Conservation (phyloP, 2,113 vertebrate genomes). For the Chinchilla lanigera region DNA sequence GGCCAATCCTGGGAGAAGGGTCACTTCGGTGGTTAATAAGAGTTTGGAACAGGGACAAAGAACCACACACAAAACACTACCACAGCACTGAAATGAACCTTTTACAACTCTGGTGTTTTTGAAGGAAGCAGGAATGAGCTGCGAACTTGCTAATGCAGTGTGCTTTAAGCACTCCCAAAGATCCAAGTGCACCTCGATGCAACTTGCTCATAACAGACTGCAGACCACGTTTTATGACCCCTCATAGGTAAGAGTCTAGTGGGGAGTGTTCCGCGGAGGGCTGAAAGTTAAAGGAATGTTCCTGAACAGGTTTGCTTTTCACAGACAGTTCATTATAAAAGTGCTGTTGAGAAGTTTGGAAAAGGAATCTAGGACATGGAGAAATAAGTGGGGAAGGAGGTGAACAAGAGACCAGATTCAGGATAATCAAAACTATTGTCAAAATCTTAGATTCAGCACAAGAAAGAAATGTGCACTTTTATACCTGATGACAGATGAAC, state of each 20-base stretch:
- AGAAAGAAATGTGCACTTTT: neutral
- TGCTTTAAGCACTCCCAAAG: conserved; percentile 24
- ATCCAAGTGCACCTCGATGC: neutral
- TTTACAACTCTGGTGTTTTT: conserved; percentile 65
- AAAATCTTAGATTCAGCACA: neutral
- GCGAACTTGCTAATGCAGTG: neutral
- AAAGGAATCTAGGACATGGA: neutral
- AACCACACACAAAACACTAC: conserved; percentile 67
- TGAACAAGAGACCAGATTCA: neutral
- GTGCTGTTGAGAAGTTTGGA: conserved; percentile 28
- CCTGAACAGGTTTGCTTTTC: conserved; percentile 48
- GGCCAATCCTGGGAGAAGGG: conserved; percentile 68
- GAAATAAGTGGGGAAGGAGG: neutral
- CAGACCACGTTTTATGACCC: neutral
- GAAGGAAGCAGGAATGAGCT: conserved; percentile 52
- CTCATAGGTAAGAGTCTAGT: neutral
- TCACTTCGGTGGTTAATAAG: conserved; percentile 74
- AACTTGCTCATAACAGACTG: neutral
- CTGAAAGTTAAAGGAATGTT: conserved; percentile 19
- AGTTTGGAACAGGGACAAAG: conserved; percentile 78
- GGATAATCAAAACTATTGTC: neutral
- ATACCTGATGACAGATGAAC: neutral
- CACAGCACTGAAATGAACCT: conserved; percentile 52
- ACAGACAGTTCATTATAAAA: neutral
- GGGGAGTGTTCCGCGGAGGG: neutral